Base-by-base conservation (phyloP, 2,888 invertebrate species). In the Branchipolynoe longqiensis region DNA sequence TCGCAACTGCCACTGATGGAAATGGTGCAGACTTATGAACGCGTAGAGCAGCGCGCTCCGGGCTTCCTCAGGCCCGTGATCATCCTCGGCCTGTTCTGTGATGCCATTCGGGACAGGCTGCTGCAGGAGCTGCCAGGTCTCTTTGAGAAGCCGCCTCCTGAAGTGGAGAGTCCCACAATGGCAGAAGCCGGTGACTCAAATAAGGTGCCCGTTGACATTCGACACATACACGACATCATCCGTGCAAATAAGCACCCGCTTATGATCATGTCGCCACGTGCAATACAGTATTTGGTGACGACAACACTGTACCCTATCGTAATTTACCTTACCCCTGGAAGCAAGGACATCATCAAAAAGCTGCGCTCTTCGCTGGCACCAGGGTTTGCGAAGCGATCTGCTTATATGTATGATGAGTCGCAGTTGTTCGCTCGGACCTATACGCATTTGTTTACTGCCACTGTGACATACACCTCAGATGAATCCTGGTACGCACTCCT, bases 11-110 rank as follows among this genome's bases (percentile, higher is more conserved):
- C 48, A 14, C 85, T 33, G 18, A 1, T 82, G 25, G 81, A 41
- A 12, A 59, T 81, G 40, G 38, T 87, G 6, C 73, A 83, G 14
- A 85, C 89, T 4, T 89, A 89, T 48, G 89, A 89, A 59, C 83
- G 85, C 48, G 88, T 89, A 14, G 82, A 73, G 33, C 87, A 88
- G 56, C 41, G 64, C 40, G 48, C 86, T 4, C 58, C 86, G 22
- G 82, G 82, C 1, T 83, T 85, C 33, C 82, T 78, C 33, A 40
- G 88, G 41, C 89, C 89, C 14, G 86, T 89, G 4, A 82, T 89
- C 2, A 58, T 89, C 14, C 85, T 89, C 4, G 89, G 89, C 40
- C 83, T 89, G 2, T 89, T 89, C 86, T 88, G 87, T 83, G 89
- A 89, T 82, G 58, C 40, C 14, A 88, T 88, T 3, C 54, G 88